Evolutionary conservation across 2,888 invertebrate species (phyloP).

Genomic region (Tenthredo scrophulariae): DNA sequence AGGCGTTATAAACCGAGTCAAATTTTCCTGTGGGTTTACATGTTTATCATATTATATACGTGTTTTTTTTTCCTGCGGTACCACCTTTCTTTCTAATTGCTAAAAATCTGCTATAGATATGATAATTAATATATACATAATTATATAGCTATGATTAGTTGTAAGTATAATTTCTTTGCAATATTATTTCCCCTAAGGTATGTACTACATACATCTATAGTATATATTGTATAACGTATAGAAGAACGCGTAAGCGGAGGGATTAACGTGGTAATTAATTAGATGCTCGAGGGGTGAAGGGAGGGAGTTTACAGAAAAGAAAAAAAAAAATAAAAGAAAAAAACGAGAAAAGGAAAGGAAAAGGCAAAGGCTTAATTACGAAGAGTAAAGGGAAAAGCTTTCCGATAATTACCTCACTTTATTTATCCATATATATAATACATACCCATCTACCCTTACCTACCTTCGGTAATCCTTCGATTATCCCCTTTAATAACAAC

Average conservation of each 20-base stretch:
- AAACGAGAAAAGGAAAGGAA: neutral
- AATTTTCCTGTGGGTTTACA: neutral
- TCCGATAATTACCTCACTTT: constrained; percentile 33
- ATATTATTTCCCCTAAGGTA: neutral
- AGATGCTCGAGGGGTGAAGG: neutral
- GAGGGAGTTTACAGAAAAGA: neutral
- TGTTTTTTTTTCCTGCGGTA: neutral
- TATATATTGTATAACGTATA: neutral
- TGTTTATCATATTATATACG: too few relatives aligned
- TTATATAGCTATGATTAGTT: too few relatives aligned
- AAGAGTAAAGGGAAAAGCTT: constrained; percentile 36
- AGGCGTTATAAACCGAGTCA: neutral
- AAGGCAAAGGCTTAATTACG: constrained; percentile 32
- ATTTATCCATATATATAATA: neutral
- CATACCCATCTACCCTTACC: neutral
- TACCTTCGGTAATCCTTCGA: neutral
- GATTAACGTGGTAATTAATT: constrained; percentile 44
- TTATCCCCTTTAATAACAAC: constrained; percentile 5
- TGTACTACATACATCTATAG: neutral
- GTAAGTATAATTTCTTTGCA: too few relatives aligned
- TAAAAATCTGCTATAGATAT: too few relatives aligned
- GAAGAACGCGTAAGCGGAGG: neutral
- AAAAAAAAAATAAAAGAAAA: neutral
- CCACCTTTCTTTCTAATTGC: too few relatives aligned
- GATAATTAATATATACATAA: neutral